Conservation (phyloP, 2,113 vertebrate genomes). For the Pristiophorus japonicus region DNA sequence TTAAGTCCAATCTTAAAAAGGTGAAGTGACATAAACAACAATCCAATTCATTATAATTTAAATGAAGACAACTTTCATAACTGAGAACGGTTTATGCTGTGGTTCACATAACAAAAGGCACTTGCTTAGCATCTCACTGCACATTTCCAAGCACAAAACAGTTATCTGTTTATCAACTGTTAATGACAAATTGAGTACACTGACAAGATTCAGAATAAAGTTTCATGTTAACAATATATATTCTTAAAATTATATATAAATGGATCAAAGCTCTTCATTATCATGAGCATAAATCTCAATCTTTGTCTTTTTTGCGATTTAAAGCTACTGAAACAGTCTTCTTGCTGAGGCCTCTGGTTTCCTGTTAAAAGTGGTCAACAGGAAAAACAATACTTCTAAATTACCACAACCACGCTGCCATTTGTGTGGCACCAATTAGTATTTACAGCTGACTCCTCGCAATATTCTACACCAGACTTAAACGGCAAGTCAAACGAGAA, state of each 20-base stretch:
- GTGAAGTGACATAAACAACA: neutral
- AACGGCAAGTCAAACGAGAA: neutral
- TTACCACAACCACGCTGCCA: constrained; percentile 60
- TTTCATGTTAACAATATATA: neutral
- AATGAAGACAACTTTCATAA: neutral
- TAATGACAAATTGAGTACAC: neutral
- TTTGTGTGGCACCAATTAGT: constrained; percentile 39
- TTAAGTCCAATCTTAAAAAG: neutral
- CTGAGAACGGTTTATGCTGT: neutral
- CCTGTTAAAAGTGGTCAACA: constrained; percentile 60
- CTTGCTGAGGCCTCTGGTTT: constrained; percentile 53
- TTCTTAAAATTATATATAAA: neutral
- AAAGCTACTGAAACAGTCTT: constrained; percentile 48
- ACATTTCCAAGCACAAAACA: neutral
- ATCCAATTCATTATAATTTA: neutral
- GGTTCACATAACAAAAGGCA: neutral
- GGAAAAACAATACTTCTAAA: constrained; percentile 57
- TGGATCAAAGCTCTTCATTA: neutral
- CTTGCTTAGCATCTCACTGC: neutral
- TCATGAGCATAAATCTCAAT: neutral
- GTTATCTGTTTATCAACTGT: neutral
- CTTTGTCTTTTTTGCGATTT: constrained; percentile 39
- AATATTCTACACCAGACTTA: neutral
- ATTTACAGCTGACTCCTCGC: neutral
- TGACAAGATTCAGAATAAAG: too few relatives aligned